Evolutionary conservation across 2,797 vertebrate species (phyloP).

Genomic region (Liparis tanakae): DNA sequence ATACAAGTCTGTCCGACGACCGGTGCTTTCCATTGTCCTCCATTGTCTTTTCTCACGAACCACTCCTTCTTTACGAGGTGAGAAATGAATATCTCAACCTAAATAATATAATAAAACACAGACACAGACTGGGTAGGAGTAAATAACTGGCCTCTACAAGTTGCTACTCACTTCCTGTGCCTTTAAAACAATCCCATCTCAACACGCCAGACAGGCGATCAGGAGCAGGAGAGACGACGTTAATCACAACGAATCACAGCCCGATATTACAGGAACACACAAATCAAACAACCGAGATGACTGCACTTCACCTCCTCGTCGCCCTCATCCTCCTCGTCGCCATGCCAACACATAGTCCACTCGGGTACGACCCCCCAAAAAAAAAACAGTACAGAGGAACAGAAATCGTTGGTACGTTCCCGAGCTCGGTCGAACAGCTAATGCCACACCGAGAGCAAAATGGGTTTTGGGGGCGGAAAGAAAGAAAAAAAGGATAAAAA

Average conservation of each 20-base stretch:
- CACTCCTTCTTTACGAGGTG: background rate
- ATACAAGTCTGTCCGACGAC: slow-evolving; percentile 31
- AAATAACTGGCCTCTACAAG: background rate
- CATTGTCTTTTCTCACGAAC: slow-evolving; percentile 16
- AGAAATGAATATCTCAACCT: background rate
- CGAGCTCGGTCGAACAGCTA: slow-evolving; percentile 22
- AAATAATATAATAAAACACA: background rate
- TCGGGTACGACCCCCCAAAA: slow-evolving; percentile 11
- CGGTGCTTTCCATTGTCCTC: slow-evolving; percentile 19
- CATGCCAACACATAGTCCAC: slow-evolving; percentile 80
- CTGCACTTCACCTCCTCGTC: slow-evolving; percentile 74
- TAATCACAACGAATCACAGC: slow-evolving; percentile 38
- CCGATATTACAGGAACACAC: slow-evolving; percentile 50
- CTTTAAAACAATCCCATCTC: background rate
- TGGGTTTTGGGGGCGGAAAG: slow-evolving; percentile 1
- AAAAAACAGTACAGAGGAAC: background rate
- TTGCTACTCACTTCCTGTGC: slow-evolving; percentile 7
- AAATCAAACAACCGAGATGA: slow-evolving; percentile 55
- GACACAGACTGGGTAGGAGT: background rate
- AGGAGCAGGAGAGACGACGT: slow-evolving; percentile 28
- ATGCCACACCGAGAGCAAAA: slow-evolving; percentile 53
- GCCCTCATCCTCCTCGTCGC: slow-evolving; percentile 79
- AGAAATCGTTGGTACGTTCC: slow-evolving; percentile 4
- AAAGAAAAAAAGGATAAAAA: slow-evolving; percentile 55
- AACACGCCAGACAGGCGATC: slow-evolving; percentile 12